Percentiles rank a stretch among this genome's conserved stretches.
These are phyloP conservation scores for Steinernema feltiae DNA, from an alignment of 1,140 invertebrate species.

Conservation along the genomic window DNA sequence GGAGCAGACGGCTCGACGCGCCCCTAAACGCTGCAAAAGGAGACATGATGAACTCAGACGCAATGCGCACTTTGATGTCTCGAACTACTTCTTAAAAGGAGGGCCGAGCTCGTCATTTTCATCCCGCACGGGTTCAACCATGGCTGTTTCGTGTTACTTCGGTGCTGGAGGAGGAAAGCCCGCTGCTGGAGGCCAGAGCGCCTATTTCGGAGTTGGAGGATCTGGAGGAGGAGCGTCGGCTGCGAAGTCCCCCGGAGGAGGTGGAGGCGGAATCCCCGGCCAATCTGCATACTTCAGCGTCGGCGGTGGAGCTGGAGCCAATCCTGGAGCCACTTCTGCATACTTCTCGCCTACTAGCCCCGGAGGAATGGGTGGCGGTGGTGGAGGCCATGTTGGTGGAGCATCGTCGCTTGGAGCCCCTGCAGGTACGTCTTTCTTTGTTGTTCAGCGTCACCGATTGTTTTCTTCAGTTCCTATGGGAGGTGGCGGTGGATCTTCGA, in stretches of 20 bases:
- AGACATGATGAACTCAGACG: too few species aligned
- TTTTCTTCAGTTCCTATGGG: neutral
- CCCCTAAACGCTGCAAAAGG: too few species aligned
- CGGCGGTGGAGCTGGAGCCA: slow-evolving; percentile 17
- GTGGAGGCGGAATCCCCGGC: too few species aligned
- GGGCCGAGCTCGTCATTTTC: neutral
- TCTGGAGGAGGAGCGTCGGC: slow-evolving; percentile 17
- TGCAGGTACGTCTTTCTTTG: neutral
- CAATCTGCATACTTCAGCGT: too few species aligned
- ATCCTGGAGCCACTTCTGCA: slow-evolving; percentile 1
- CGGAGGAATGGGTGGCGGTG: neutral
- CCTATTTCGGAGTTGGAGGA: neutral
- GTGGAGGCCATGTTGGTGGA: neutral
- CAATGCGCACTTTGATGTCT: too few species aligned
- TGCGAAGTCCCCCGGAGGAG: neutral
- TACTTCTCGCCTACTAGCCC: slow-evolving; percentile 10
- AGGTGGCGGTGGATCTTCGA: neutral
- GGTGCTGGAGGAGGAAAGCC: neutral
- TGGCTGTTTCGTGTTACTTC: neutral
- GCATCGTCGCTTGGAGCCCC: neutral
- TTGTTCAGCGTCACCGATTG: neutral
- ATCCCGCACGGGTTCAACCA: neutral
- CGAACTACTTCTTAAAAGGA: too few species aligned
- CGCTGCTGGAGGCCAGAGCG: neutral
- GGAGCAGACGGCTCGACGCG: too few species aligned